Conservation (phyloP, 2,797 vertebrate species). For the Neosalanx taihuensis region DNA sequence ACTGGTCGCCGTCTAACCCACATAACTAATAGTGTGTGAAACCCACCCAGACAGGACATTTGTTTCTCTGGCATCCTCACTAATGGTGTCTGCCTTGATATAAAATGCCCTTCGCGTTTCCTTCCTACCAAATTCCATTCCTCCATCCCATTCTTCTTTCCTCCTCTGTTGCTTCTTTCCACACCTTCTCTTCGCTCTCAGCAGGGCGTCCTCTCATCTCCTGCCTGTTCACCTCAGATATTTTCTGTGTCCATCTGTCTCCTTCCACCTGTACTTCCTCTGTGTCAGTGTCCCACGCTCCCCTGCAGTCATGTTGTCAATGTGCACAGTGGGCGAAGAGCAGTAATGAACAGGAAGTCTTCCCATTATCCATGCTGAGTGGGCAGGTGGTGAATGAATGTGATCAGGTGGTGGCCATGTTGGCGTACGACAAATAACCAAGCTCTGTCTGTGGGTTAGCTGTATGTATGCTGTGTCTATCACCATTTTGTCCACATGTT, state of each 20-base stretch:
- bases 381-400: background rate
- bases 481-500: too few relatives aligned
- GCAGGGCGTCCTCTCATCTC: constrained; percentile 9
- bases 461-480: background rate
- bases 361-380: background rate
- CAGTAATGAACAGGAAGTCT: background rate
- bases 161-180: background rate
- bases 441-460: background rate
- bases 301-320: background rate
- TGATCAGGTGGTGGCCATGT: background rate
- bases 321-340: background rate
- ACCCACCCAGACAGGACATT: constrained; percentile 21
- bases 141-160: constrained; percentile 4
- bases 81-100: constrained; percentile 2
- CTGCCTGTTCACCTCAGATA: constrained; percentile 4
- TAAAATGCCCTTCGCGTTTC: background rate
- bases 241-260: constrained; percentile 10
- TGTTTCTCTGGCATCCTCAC: constrained; percentile 18
- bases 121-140: background rate
- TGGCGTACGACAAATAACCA: too few relatives aligned
- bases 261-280: constrained; percentile 7
- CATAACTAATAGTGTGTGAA: constrained; percentile 25
- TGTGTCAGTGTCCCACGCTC: background rate
- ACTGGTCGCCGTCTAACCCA: constrained; percentile 1
- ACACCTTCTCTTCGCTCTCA: constrained; percentile 16